phyloP scores from a whole-genome alignment of 2,888 invertebrate species.

The Hermaeophaga mercurialis region DNA sequence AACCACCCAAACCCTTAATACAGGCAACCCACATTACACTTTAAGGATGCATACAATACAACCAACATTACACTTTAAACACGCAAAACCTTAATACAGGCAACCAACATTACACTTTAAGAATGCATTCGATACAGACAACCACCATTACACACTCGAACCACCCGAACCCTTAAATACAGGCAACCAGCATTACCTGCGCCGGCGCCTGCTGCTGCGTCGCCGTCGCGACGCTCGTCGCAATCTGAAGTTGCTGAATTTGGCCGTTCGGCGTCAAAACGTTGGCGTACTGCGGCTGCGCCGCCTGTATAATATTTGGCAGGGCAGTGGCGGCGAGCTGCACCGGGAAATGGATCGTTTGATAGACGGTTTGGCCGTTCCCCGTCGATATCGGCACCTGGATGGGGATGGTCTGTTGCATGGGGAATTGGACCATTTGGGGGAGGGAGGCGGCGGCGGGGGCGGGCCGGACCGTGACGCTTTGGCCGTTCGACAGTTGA shows the following conservation, averaged over 20 bases:
- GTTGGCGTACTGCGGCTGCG: conserved; percentile 59
- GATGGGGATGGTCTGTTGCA: conserved; percentile 83
- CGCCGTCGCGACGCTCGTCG: conserved; percentile 53
- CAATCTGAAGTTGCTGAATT: conserved; percentile 85
- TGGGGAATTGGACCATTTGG: conserved; percentile 65
- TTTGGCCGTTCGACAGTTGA: conserved; percentile 74
- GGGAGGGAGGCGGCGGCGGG: too few relatives aligned
- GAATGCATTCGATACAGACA: too few relatives aligned
- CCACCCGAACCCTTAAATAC: too few relatives aligned
- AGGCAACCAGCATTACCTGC: too few relatives aligned
- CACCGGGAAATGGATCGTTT: conserved; percentile 92
- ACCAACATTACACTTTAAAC: too few relatives aligned
- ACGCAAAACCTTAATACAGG: too few relatives aligned
- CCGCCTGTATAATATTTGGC: conserved; percentile 60
- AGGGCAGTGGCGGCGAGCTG: conserved; percentile 72
- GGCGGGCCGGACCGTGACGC: conserved; percentile 71
- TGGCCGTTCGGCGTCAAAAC: conserved; percentile 84
- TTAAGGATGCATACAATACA: too few relatives aligned
- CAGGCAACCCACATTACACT: too few relatives aligned
- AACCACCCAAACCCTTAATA: too few relatives aligned
- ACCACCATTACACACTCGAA: too few relatives aligned
- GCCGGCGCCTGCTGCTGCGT: conserved; percentile 54
- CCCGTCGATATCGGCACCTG: conserved; percentile 85
- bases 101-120: too few relatives aligned
- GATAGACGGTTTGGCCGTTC: conserved; percentile 92